phyloP scores from a whole-genome alignment of 2,113 vertebrate genomes.

The Calidris pygmaea region DNA sequence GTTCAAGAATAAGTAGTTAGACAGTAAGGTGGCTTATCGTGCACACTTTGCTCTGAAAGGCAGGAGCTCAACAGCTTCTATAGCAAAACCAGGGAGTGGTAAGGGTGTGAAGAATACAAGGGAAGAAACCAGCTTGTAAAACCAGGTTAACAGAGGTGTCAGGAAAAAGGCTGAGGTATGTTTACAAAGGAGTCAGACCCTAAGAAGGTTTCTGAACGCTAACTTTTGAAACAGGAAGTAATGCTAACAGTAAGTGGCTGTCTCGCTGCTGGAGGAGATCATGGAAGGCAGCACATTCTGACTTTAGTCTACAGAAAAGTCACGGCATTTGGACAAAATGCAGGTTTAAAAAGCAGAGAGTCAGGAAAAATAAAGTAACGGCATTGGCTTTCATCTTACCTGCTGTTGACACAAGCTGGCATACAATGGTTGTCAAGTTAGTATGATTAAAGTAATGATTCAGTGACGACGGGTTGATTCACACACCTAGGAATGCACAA shows the following conservation, averaged over 20 bases:
- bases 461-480: neutral
- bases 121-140: neutral
- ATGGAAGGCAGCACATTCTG: neutral
- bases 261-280: neutral
- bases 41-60: neutral
- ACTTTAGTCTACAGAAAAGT: neutral
- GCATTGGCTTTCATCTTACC: constrained; percentile 27
- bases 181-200: neutral
- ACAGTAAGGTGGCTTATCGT: neutral
- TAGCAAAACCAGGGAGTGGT: neutral
- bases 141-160: neutral
- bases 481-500: neutral
- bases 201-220: neutral
- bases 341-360: neutral
- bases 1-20: neutral
- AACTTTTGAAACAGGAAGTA: neutral
- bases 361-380: neutral
- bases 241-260: neutral
- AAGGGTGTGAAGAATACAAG: neutral
- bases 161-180: neutral
- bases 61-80: neutral
- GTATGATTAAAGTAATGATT: neutral
- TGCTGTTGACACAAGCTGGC: neutral
- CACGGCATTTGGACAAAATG: neutral
- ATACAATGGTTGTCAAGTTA: neutral